Base-by-base conservation (phyloP, 2,113 vertebrate genomes). In the Ailuropoda melanoleuca region DNA sequence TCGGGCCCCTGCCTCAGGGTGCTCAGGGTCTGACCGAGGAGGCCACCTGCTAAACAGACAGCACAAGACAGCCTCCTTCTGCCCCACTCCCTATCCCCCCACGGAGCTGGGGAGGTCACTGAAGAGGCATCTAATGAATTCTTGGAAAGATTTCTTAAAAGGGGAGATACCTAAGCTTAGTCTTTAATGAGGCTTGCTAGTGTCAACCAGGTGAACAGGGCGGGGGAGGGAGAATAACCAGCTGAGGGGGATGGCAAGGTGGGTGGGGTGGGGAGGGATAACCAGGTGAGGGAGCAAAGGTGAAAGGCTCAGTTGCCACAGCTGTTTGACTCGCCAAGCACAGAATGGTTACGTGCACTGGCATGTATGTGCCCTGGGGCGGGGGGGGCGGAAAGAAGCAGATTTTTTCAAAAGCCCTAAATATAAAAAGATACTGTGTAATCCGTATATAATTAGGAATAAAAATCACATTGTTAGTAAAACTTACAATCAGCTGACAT, bases 241-340 rank as follows among this genome's bases (percentile, higher is more conserved):
- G 93, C 90, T 80, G 88, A 95, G 50, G 74, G 88, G 19, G 56
- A 75, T 9, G 14, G 72, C 72, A 75, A 31, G 43, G 72, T 29
- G 8, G 72, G 72, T 17, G 39, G 72, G 6, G 10, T 37, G 48
- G 13, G 26, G 56, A 53, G 26, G 53, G 64, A n/a, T 3, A 21
- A 13, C n/a, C 96, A 94, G 94, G 93, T 90, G 80, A 93, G 64
- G 75, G 84, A 19, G 46, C 85, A 88, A 64, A 97, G 84, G 93
- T 58, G 55, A 94, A 21, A 29, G 24, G 50, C 62, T 62, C 34
- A 2, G 21, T 0, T 43, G 39, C 97, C 81, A 70, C 3, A 46
- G 96, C 82, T 78, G 15, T 86, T 58, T 80, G 93, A 91, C 77
- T 94, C 29, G 23, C 94, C 58, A 80, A 66, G 93, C 53, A 0